These are phyloP conservation scores for Operophtera brumata DNA, from an alignment of 2,888 invertebrate genomes.

Conservation along the genomic window DNA sequence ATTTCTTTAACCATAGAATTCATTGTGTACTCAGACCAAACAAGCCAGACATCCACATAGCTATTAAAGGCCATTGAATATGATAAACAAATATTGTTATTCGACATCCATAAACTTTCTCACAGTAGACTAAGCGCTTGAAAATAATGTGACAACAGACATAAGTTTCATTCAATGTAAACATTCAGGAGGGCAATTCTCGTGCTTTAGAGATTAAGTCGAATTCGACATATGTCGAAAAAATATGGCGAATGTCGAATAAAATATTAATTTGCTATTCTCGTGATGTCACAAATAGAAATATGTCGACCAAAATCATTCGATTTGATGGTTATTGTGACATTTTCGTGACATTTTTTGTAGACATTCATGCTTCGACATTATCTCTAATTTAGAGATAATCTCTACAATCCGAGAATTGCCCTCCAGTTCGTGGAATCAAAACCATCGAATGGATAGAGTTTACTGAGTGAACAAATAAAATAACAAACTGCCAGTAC, in stretches of 20 bases:
- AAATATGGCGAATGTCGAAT: no score
- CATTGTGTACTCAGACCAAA: conserved; percentile 12
- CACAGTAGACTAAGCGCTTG: conserved; percentile 52
- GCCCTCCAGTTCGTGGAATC: conserved; percentile 74
- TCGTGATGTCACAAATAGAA: no score
- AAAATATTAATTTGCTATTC: no score
- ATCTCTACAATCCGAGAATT: no score
- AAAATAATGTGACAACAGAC: conserved; percentile 71
- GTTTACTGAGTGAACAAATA: conserved; percentile 74
- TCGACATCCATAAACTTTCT: conserved; percentile 57
- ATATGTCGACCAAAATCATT: no score
- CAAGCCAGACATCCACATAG: conserved; percentile 14
- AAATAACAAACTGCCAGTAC: conserved; percentile 67
- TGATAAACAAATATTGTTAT: conserved; percentile 52
- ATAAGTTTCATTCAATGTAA: conserved; percentile 71
- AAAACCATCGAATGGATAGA: conserved; percentile 73
- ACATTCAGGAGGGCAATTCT: no score
- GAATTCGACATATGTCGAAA: no score
- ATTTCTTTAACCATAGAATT: conserved; percentile 4
- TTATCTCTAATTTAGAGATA: no score
- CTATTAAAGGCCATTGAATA: conserved; percentile 28
- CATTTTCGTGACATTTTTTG: no score
- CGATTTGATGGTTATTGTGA: no score
- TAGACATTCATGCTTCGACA: no score
- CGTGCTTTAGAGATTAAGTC: no score